phyloP scores from a whole-genome alignment of 2,113 vertebrate genomes.

The Alexandromys fortis region DNA sequence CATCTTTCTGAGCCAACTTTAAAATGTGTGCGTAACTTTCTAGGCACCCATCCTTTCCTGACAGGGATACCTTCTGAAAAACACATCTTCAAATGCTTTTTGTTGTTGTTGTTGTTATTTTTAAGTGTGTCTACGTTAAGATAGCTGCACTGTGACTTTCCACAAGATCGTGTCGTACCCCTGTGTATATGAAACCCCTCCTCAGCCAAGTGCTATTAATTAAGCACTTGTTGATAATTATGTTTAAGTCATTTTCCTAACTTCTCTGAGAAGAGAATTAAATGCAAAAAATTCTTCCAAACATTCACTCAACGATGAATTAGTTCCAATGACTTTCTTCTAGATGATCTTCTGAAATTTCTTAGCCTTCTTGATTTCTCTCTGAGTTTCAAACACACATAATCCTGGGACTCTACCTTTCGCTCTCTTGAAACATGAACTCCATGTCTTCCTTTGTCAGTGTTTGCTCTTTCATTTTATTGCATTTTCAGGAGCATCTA shows the following conservation, averaged over 20 bases:
- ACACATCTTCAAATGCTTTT: background rate
- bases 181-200: background rate
- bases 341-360: background rate
- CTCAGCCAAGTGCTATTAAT: background rate
- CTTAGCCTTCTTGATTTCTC: background rate
- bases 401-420: background rate
- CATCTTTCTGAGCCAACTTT: background rate
- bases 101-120: background rate
- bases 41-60: background rate
- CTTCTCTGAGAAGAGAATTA: background rate
- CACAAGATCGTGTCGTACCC: background rate
- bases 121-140: background rate
- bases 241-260: background rate
- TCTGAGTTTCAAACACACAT: background rate
- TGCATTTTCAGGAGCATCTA: background rate
- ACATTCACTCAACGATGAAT: background rate
- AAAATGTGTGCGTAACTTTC: background rate
- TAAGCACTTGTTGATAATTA: background rate
- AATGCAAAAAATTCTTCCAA: background rate
- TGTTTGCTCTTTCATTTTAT: background rate
- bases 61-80: background rate
- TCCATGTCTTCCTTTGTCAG: background rate
- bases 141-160: background rate
- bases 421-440: background rate
- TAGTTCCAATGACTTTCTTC: background rate